Evolutionary conservation across 1,140 invertebrate genomes (phyloP), one percentile per base, ranked within the genome.

Genomic region (Thaumatotibia leucotreta): DNA sequence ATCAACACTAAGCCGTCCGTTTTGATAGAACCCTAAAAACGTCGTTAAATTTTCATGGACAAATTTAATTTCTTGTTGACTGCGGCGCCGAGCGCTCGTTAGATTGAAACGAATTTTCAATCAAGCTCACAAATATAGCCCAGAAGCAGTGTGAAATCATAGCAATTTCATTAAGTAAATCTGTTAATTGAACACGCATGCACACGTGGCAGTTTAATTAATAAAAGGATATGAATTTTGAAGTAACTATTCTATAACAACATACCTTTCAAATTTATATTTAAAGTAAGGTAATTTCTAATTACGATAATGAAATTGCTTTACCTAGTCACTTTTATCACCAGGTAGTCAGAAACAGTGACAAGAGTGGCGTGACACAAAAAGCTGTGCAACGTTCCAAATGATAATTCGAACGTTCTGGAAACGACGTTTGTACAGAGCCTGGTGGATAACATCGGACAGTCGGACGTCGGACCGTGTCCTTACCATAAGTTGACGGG

Each of bases 41-140:
- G 27, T 68, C 66, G 67, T 65, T 68, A 70, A 72, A 68, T 72
- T 74, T 73, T 73, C 50, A 65, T 63, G 70, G 31, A 68, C 68
- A 72, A 76, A 76, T 76, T 75, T 72, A 76, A 76, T 79, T 79
- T 76, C 68, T 73, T 78, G 74, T 78, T 75, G 76, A 75, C 71
- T 74, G 76, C 70, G 76, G 75, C 71, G 63, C 32, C 66, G 62
- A 67, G 54, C 67, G 65, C 65, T 74, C 74, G 76, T 79, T 79
- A 79, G 76, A 76, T 69, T 74, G 69, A 76, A 79, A 74, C 72
- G 73, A 73, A 76, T 72, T 79, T 77, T 70, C 74, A 74, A 79
- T 74, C 70, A 72, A 72, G 62, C 73, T 67, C 71, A 73, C 73
- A 75, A 71, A 73, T 73, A 75, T 67, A 63, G 61, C 69, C 61